A percentile compares a stretch with the other conserved stretches of the same genome.
Conservation (phyloP, 2,888 invertebrate genomes). For the Pyrgus malvae region DNA sequence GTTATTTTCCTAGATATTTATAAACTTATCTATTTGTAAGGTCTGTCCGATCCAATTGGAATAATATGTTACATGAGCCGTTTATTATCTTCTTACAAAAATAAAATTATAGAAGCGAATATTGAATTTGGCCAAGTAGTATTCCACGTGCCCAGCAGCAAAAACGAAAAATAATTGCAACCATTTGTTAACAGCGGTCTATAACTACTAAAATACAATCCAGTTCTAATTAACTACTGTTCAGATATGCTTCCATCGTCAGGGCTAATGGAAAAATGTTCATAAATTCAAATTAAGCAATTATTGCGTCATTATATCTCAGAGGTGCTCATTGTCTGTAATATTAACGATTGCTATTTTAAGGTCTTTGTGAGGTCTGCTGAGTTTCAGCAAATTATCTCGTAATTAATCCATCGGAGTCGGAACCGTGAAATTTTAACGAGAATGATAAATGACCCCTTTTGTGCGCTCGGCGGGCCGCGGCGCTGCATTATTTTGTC, state of each 20-base stretch:
- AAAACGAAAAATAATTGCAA: too few species aligned
- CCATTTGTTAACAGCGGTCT: slow-evolving; percentile 1
- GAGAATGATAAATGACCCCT: slow-evolving; percentile 29
- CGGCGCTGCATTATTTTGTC: slow-evolving; percentile 19
- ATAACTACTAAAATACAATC: slow-evolving; percentile 49
- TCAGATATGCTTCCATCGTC: slow-evolving; percentile 33
- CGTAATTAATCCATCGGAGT: slow-evolving; percentile 35
- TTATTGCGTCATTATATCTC: slow-evolving; percentile 15
- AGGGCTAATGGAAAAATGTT: slow-evolving; percentile 29
- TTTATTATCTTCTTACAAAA: too few species aligned
- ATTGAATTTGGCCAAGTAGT: too few species aligned
- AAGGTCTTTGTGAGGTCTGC: slow-evolving; percentile 23
- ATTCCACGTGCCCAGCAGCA: too few species aligned
- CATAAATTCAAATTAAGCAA: slow-evolving; percentile 28
- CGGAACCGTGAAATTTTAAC: slow-evolving; percentile 30
- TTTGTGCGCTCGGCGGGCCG: slow-evolving; percentile 17
- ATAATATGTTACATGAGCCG: too few species aligned
- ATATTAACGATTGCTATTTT: slow-evolving; percentile 27
- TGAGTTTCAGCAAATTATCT: slow-evolving; percentile 32
- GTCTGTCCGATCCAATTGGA: too few species aligned
- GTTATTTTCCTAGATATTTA: too few species aligned
- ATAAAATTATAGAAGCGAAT: too few species aligned
- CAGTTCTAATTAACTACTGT: slow-evolving; percentile 51
- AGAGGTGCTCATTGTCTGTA: slow-evolving; percentile 20
- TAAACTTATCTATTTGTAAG: too few species aligned